Evolutionary conservation across 2,113 vertebrate genomes (phyloP), one percentile per base, ranked within the genome.

Genomic region (Porphyrio hochstetteri): DNA sequence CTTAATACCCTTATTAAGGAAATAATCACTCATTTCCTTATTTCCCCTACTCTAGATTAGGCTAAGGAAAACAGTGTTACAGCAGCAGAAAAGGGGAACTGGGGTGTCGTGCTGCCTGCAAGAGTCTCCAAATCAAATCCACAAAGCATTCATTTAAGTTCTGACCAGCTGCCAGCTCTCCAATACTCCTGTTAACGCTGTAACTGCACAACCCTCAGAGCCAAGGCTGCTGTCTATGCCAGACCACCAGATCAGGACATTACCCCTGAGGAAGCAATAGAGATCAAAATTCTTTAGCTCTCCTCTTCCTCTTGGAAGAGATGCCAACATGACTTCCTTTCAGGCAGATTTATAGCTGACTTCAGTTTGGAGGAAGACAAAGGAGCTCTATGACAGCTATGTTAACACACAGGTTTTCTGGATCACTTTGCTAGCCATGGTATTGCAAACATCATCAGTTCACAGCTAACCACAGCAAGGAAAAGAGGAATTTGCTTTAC

Each of bases 101-200:
- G 48, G 36, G 67, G 55, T 69, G 44, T 63, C 61, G 53, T 35
- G 56, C 19, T 9, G 61, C 35, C 61, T 70, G 52, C 56, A 84
- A n/a, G 50, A 76, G 44, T 53, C 86, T 92, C 68, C 65, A 90
- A 72, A 90, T 48, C 79, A 65, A 48, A 81, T 83, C 56, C 40
- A 92, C 40, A 86, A 85, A 31, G 55, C 46, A 74, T 16, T 87
- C n/a, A 70, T 52, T 57, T 60, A 74, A 88, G 10, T 50, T 78
- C 7, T 95, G 83, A 60, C 44, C 75, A 88, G 68, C 38, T 78
- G 82, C 82, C 90, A 95, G 80, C 90, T 78, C 82, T 90, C 50
- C 67, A 85, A 31, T 76, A 57, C 38, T 75, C 76, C 61, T 68
- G 55, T 82, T 88, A 88, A 88, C 2, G 0, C 33, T 52, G 38